Evolutionary conservation across 1,140 invertebrate genomes (phyloP).

Genomic region (Drosophila varians): DNA sequence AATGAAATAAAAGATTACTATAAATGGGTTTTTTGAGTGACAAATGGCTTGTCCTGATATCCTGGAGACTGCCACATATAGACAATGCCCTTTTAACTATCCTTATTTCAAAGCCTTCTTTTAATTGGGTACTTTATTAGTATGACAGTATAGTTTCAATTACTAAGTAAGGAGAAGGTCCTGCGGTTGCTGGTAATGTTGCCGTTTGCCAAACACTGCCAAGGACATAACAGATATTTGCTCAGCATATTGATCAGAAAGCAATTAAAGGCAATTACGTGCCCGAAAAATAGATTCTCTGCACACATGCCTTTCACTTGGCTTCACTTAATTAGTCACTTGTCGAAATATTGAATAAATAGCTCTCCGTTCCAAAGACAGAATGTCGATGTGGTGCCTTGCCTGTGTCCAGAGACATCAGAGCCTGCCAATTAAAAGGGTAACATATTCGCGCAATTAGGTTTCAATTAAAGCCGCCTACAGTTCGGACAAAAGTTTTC

Average conservation of each 20-base stretch:
- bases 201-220: conserved; percentile 37
- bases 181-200: no score
- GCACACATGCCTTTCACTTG: conserved; percentile 20
- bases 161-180: not conserved
- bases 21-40: conserved; percentile 37
- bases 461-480: conserved; percentile 67
- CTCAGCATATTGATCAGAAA: conserved; percentile 50
- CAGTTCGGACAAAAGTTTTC: conserved; percentile 24
- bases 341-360: conserved; percentile 62
- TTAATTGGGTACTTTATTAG: not conserved
- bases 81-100: conserved; percentile 31
- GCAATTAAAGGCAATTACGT: conserved; percentile 72
- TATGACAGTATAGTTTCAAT: conserved; percentile 11
- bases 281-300: conserved; percentile 13
- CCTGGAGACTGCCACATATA: not conserved
- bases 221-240: conserved; percentile 23
- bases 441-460: conserved; percentile 48
- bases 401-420: not conserved
- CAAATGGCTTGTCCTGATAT: not conserved
- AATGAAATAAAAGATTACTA: conserved; percentile 64
- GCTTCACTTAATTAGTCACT: conserved; percentile 66
- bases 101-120: conserved; percentile 9
- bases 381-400: conserved; percentile 28
- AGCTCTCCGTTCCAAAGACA: conserved; percentile 31
- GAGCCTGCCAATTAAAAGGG: conserved; percentile 38